A percentile compares a stretch with the other conserved stretches of the same genome.
Evolutionary conservation across 2,888 invertebrate species (phyloP).

Genomic region (Drosophila lutescens): DNA sequence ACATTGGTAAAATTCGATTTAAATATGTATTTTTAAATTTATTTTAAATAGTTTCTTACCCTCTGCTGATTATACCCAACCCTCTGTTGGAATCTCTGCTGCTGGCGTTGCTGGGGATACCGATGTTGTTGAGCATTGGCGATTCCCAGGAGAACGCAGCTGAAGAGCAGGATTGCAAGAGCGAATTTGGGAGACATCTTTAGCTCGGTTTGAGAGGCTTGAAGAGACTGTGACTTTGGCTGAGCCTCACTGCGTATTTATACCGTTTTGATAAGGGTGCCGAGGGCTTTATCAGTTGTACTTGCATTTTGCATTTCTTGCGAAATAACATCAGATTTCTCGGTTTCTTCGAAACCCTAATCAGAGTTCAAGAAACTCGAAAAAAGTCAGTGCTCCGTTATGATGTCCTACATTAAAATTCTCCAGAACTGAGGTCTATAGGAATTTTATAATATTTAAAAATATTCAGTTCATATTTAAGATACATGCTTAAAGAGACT

Average conservation of each 20-base stretch:
- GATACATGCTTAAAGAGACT: background rate
- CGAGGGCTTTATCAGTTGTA: background rate
- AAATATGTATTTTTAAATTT: background rate
- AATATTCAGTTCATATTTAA: no score
- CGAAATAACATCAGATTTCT: background rate
- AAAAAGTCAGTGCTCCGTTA: background rate
- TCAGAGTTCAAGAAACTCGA: background rate
- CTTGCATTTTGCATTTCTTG: background rate
- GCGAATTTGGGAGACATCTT: conserved; percentile 2
- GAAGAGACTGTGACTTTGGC: background rate
- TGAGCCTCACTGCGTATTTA: background rate
- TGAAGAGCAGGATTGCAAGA: background rate
- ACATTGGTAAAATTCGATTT: background rate
- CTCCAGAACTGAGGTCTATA: no score
- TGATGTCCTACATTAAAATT: no score
- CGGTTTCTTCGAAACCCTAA: background rate
- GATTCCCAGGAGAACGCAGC: background rate
- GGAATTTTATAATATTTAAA: no score
- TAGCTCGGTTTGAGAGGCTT: background rate
- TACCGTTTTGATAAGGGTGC: background rate
- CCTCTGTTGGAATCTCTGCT: background rate
- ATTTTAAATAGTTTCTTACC: no score
- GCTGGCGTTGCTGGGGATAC: background rate
- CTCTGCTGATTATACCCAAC: background rate
- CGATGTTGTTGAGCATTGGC: background rate